Evolutionary conservation across 1,140 invertebrate genomes (phyloP).

Genomic region (Gyrodactylus salaris): DNA sequence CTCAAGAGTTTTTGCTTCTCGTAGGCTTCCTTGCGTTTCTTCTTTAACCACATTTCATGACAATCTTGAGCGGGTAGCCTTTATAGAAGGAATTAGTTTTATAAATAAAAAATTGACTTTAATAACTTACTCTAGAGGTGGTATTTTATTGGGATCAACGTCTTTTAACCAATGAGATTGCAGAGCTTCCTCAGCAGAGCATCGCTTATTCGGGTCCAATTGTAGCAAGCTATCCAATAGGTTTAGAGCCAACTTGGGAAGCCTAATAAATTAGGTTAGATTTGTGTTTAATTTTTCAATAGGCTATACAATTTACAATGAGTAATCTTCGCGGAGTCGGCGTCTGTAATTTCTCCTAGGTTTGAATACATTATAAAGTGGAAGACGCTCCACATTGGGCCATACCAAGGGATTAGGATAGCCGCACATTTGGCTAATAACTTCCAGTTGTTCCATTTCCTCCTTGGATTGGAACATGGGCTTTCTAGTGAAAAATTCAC

Average conservation of each 20-base stretch:
- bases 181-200: conserved; percentile 67
- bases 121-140: background rate
- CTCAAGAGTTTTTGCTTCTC: conserved; percentile 12
- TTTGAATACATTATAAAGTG: conserved; percentile 56
- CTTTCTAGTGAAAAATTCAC: conserved; percentile 74
- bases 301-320: conserved; percentile 25
- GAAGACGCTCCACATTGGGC: conserved; percentile 75
- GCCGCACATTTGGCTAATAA: conserved; percentile 70
- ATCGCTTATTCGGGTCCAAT: conserved; percentile 59
- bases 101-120: background rate
- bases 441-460: conserved; percentile 67
- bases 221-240: conserved; percentile 80
- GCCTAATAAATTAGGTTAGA: conserved; percentile 8
- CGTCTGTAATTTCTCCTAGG: conserved; percentile 58
- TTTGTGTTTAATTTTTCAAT: conserved; percentile 9
- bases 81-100: conserved; percentile 33
- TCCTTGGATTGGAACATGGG: conserved; percentile 76
- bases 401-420: conserved; percentile 79
- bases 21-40: conserved; percentile 15
- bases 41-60: conserved; percentile 89
- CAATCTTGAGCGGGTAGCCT: conserved; percentile 57
- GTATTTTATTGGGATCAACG: background rate
- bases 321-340: conserved; percentile 57
- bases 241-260: conserved; percentile 35
- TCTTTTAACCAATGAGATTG: conserved; percentile 47